Evolutionary conservation across 2,888 invertebrate genomes (phyloP).

Genomic region (Axea sp.): DNA sequence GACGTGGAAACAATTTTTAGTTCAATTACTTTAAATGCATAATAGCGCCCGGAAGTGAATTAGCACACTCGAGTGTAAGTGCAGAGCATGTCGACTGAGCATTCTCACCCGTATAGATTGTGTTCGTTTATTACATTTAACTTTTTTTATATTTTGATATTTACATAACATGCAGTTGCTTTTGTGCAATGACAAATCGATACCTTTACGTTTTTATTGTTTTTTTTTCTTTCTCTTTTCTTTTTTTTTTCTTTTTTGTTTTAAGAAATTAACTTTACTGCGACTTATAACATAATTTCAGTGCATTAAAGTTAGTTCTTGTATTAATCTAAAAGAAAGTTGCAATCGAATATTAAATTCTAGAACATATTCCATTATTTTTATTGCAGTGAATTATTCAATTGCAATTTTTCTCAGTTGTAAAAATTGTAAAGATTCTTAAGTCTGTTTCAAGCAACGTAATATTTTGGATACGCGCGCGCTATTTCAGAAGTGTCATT

Average conservation of each 20-base stretch:
- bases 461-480: too few relatives aligned
- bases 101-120: conserved; percentile 5
- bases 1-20: conserved; percentile 4
- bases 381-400: too few relatives aligned
- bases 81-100: background rate
- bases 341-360: conserved; percentile 7
- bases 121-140: conserved; percentile 1
- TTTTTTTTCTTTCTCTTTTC: too few relatives aligned
- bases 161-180: conserved; percentile 15
- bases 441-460: too few relatives aligned
- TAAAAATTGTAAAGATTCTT: too few relatives aligned
- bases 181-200: conserved; percentile 18
- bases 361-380: too few relatives aligned
- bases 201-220: conserved; percentile 18
- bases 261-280: conserved; percentile 9
- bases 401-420: too few relatives aligned
- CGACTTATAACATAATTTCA: background rate
- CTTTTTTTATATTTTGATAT: conserved; percentile 7
- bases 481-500: too few relatives aligned
- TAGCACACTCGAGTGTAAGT: conserved; percentile 22
- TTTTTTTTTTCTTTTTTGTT: too few relatives aligned
- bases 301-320: conserved; percentile 12
- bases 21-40: conserved; percentile 5
- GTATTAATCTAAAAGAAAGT: conserved; percentile 27
- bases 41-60: conserved; percentile 6